Base-by-base conservation (phyloP, 2,797 vertebrate species). In the Balearica regulorum region DNA sequence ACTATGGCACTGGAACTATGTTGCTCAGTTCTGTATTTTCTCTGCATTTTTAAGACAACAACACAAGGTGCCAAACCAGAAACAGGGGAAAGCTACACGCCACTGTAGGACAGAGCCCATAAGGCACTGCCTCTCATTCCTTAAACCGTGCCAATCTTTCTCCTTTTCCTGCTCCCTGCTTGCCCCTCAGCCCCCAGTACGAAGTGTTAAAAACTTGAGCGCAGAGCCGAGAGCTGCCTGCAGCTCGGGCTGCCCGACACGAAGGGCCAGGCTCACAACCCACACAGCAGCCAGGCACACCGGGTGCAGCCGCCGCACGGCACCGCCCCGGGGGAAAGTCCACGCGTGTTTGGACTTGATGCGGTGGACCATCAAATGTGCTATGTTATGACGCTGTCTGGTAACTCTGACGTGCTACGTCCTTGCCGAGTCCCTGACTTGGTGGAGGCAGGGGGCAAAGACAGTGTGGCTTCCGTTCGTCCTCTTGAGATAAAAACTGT, bases 241-340 rank as follows among this genome's bases (percentile, higher is more conserved):
- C 25, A 80, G 25, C 25, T 46, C 0, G 0, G n/a, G 11, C 43
- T 13, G 11, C 28, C 18, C 33, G 12, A n/a, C 9, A 3, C 6
- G 0, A 85, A 8, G n/a, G 17, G n/a, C 37, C 35, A 60, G 22
- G 18, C 10, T 72, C 5, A 25, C 61, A 57, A 4, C 20, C 43
- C 60, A 16, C 17, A 16, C 3, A 29, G 7, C 65, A 51, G 16
- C 55, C 53, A 39, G 28, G 28, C 16, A 29, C 43, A 17, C 11
- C 7, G 26, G 13, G 11, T 33, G 28, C 26, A 64, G 33, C 41
- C 16, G 33, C 41, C 16, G 2, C 14, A 17, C 22, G 60, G 35
- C 54, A 17, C 21, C 7, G 3, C 11, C 9, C 28, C 0, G 8
- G 3, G 2, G 16, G 24, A 9, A 7, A 77, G 6, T 2, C 29